Conservation (phyloP, 1,140 invertebrate species). For the Tetragonula clypearis region DNA sequence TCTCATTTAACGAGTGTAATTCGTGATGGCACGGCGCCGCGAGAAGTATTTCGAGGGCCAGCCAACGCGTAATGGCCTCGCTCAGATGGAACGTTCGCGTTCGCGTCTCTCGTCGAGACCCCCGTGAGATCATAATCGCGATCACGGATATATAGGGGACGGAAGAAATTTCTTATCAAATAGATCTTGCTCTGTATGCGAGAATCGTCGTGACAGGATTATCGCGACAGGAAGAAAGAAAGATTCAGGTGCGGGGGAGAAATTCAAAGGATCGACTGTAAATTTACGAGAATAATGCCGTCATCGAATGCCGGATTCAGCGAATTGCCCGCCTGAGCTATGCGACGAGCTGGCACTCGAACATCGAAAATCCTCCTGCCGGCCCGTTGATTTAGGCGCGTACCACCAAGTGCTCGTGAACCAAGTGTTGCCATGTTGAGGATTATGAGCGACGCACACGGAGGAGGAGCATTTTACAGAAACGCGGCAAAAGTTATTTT, state of each 20-base stretch:
- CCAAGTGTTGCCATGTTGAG: background rate
- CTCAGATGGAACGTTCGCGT: background rate
- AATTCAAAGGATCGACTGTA: background rate
- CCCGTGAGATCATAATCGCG: conserved; percentile 42
- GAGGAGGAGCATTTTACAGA: conserved; percentile 47
- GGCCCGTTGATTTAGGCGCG: conserved; percentile 12
- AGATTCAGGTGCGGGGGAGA: too few relatives aligned
- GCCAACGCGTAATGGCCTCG: conserved; percentile 31
- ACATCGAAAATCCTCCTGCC: background rate
- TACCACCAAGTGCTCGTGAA: background rate
- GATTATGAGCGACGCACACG: conserved; percentile 41
- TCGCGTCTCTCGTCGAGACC: background rate
- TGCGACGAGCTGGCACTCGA: background rate
- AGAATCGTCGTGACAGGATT: background rate
- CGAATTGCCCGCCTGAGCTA: too few relatives aligned
- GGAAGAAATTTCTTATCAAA: background rate
- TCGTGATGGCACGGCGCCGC: conserved; percentile 29
- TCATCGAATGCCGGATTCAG: background rate
- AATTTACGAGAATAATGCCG: background rate
- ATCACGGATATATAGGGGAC: background rate
- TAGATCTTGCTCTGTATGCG: background rate
- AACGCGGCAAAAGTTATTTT: conserved; percentile 54
- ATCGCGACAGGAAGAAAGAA: background rate
- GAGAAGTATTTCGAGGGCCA: conserved; percentile 27
- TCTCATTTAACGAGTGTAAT: conserved; percentile 6